A percentile compares a stretch with the other conserved stretches of the same genome.
Evolutionary conservation across 2,888 invertebrate species (phyloP).

Genomic region (Lithophane socia): DNA sequence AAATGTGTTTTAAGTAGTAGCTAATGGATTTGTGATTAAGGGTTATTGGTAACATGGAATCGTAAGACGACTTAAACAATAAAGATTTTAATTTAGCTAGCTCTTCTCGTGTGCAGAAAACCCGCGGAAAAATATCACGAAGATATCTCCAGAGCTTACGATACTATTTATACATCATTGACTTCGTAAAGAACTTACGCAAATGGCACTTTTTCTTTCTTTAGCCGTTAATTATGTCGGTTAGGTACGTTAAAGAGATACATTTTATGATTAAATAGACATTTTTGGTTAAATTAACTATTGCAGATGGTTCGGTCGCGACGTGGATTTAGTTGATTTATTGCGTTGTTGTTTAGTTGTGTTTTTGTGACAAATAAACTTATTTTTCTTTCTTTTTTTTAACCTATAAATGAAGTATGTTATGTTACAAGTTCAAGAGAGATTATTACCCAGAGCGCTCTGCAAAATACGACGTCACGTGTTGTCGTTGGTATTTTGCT

Average conservation of each 20-base stretch:
- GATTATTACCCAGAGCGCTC: conserved; percentile 8
- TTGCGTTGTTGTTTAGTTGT: neutral
- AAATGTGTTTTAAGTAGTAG: neutral
- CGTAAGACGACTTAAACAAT: neutral
- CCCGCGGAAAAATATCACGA: neutral
- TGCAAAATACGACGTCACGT: conserved; percentile 27
- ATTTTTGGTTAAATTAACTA: conserved; percentile 3
- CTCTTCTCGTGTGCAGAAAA: neutral
- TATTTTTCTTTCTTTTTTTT: too few species aligned
- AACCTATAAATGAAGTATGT: neutral
- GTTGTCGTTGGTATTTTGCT: conserved; percentile 28
- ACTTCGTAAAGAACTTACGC: conserved; percentile 13
- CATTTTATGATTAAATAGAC: neutral
- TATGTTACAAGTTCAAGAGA: conserved; percentile 6
- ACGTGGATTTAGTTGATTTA: neutral
- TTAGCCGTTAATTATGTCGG: neutral
- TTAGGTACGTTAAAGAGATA: neutral
- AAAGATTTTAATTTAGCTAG: neutral
- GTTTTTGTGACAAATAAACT: too few species aligned
- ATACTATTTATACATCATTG: conserved; percentile 5
- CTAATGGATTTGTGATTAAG: neutral
- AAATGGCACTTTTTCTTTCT: conserved; percentile 14
- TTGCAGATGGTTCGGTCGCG: too few species aligned
- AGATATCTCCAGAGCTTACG: neutral
- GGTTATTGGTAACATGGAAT: neutral